A percentile compares a stretch with the other conserved stretches of the same genome.
These are phyloP conservation scores for Pterostichus niger DNA, from an alignment of 2,888 invertebrate species.

Conservation along the genomic window DNA sequence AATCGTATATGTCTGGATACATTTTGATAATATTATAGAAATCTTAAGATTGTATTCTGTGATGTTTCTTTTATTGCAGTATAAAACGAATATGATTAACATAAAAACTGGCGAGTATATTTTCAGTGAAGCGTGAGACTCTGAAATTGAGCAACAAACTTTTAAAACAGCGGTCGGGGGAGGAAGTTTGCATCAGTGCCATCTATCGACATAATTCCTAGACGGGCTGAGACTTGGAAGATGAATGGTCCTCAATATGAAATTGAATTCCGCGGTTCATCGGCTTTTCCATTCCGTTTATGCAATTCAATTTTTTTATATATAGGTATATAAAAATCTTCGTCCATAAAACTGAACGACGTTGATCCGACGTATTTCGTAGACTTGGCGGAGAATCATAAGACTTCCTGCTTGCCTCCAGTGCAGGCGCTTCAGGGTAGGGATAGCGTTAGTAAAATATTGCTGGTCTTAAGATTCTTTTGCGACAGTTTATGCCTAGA, in stretches of 20 bases:
- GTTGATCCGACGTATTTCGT: slow-evolving; percentile 64
- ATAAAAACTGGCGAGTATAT: slow-evolving; percentile 39
- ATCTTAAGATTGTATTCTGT: slow-evolving; percentile 7
- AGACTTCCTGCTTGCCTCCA: slow-evolving; percentile 41
- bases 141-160: slow-evolving; percentile 54
- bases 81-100: slow-evolving; percentile 50
- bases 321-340: slow-evolving; percentile 73
- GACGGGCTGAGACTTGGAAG: slow-evolving; percentile 50
- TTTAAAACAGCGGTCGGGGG: slow-evolving; percentile 36
- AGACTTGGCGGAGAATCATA: slow-evolving; percentile 54
- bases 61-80: slow-evolving; percentile 4
- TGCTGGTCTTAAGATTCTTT: neutral
- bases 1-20: too few relatives aligned
- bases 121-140: slow-evolving; percentile 32
- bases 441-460: neutral
- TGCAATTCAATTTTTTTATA: slow-evolving; percentile 74
- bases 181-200: slow-evolving; percentile 56
- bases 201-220: slow-evolving; percentile 60
- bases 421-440: slow-evolving; percentile 25
- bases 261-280: slow-evolving; percentile 86
- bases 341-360: slow-evolving; percentile 67
- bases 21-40: neutral
- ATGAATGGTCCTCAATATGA: slow-evolving; percentile 79
- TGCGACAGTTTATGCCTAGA: slow-evolving; percentile 15
- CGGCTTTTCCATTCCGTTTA: slow-evolving; percentile 80